Conservation (phyloP, 2,888 invertebrate species). For the Eledona agricola region DNA sequence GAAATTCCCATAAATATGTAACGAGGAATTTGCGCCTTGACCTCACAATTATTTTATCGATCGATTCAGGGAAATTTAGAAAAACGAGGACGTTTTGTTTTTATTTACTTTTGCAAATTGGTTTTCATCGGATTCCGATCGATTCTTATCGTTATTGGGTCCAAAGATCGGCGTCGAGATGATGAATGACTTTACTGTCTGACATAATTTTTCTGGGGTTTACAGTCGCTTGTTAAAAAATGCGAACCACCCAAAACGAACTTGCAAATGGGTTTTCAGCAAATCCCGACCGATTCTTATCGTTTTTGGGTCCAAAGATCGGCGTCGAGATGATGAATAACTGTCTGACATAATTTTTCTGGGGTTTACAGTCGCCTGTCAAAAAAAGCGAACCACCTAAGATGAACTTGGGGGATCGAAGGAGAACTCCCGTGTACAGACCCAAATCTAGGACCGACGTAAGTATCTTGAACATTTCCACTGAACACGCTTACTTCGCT, state of each 20-base stretch:
- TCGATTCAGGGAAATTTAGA: no score
- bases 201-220: conserved; percentile 31
- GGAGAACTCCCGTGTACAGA: conserved; percentile 54
- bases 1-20: conserved; percentile 1
- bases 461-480: conserved; percentile 42
- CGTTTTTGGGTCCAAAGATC: no score
- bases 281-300: no score
- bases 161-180: no score
- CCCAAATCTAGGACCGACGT: conserved; percentile 61
- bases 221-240: conserved; percentile 57
- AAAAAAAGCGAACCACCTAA: conserved; percentile 56
- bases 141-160: no score
- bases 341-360: conserved; percentile 2
- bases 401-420: conserved; percentile 54
- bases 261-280: no score
- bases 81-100: not conserved
- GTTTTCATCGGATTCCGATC: no score
- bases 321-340: no score
- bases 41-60: no score
- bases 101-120: not conserved
- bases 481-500: not conserved
- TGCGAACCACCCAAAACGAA: conserved; percentile 55
- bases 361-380: conserved; percentile 54
- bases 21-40: conserved; percentile 19
- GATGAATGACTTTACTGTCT: not conserved